Evolutionary conservation across 30 jellyfish, hydroid and myxozoan species (phyloP).

Genomic region (Cassiopea xamachana): DNA sequence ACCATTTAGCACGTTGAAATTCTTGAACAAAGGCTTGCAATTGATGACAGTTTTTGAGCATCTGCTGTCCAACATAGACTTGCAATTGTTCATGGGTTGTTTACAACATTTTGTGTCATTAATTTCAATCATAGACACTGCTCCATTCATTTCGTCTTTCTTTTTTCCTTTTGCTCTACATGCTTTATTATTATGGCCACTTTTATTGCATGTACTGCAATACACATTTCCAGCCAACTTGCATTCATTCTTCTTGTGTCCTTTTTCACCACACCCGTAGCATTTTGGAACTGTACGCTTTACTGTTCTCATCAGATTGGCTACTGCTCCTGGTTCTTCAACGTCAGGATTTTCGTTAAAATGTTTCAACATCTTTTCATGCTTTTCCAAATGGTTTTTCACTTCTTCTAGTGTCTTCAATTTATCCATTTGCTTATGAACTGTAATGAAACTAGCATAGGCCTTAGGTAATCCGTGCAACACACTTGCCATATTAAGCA

Average conservation of each 20-base stretch:
- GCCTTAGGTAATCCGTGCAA: background rate
- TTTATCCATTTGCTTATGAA: background rate
- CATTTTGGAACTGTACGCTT: background rate
- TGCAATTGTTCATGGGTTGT: constrained; percentile 1
- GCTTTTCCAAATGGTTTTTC: background rate
- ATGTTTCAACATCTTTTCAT: background rate
- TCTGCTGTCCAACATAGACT: constrained; percentile 10
- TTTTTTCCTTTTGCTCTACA: background rate
- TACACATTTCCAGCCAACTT: background rate
- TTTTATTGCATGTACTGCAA: background rate
- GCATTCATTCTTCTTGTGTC: background rate
- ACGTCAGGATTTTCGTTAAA: background rate
- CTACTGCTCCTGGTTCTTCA: background rate
- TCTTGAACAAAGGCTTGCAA: constrained; percentile 5
- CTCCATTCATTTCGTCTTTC: background rate
- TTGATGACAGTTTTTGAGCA: constrained; percentile 3
- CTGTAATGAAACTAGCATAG: background rate
- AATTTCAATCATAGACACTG: constrained; percentile 4
- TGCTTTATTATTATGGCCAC: background rate
- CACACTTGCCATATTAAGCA: background rate
- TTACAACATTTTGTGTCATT: background rate
- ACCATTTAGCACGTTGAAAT: constrained; percentile 1
- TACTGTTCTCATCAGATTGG: background rate
- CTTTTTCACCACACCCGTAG: background rate
- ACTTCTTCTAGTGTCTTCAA: background rate